Base-by-base conservation (phyloP, 2,797 vertebrate species). In the Orestias chungarensis region DNA sequence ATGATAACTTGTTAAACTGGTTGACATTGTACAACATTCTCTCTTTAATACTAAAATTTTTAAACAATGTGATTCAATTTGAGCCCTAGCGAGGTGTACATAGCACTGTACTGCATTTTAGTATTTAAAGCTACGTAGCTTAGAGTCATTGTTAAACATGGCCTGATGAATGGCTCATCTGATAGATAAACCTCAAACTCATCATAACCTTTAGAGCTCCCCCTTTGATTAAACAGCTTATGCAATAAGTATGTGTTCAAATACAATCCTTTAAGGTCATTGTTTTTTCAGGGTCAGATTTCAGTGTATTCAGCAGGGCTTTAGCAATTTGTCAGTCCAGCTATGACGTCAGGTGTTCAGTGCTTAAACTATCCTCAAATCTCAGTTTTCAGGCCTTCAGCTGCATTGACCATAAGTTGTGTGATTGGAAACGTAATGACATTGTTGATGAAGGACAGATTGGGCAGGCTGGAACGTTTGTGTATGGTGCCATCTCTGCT, bases 391-490 rank as follows among this genome's bases (percentile, higher is more conserved):
- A 27, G 18, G 14, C 35, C 20, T 78, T 80, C 52, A 64, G 29
- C 12, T 68, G 31, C 23, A 3, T 14, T 73, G 57, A 66, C 67
- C 76, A 33, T 61, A 82, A 68, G 55, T 78, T 66, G 8, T 64
- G 38, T 72, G 14, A 20, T 43, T 61, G 61, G 25, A 65, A 78
- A 67, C 18, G 44, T 46, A 67, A 67, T 62, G 78, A 70, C 55
- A 23, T 68, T 55, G 59, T 14, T 71, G 68, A 54, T 64, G 61
- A 82, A 78, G 68, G 81, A 76, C 73, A 76, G 54, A 54, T 49
- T 59, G 49, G 66, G 61, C 46, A 66, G 74, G 57, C 46, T 78
- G 69, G 68, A 66, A 64, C 75, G 67, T 67, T 55, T 78, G 71
- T 64, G 68, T 73, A n/a, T 64, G 66, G 74, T 42, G 18, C 33